These are phyloP conservation scores for Girardinus metallicus DNA, from an alignment of 2,797 vertebrate species.

Conservation along the genomic window DNA sequence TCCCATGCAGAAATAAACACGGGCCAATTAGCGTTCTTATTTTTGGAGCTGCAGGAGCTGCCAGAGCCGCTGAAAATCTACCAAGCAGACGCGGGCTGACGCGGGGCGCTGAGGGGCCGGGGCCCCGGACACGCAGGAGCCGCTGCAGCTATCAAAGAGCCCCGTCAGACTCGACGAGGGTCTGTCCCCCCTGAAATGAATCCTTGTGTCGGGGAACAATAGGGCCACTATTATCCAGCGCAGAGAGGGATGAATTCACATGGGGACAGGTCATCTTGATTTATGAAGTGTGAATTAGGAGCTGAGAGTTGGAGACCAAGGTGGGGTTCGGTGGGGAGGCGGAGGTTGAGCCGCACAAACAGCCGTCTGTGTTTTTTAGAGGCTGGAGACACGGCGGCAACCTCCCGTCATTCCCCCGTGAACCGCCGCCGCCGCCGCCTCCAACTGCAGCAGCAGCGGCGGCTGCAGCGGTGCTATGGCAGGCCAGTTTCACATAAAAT, in stretches of 20 bases:
- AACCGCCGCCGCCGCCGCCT: background rate
- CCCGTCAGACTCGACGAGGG: constrained; percentile 7
- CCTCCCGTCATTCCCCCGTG: constrained; percentile 42
- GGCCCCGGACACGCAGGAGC: constrained; percentile 37
- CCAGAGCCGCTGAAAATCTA: constrained; percentile 60
- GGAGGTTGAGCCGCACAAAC: constrained; percentile 67
- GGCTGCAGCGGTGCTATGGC: too few species aligned
- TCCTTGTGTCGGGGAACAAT: constrained; percentile 60
- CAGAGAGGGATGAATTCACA: constrained; percentile 70
- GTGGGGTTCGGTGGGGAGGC: constrained; percentile 46
- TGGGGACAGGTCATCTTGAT: constrained; percentile 77
- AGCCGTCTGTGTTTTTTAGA: constrained; percentile 71
- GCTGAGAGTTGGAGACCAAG: constrained; percentile 71
- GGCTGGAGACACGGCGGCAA: constrained; percentile 59
- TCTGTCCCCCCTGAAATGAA: constrained; percentile 53
- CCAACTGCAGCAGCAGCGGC: too few species aligned
- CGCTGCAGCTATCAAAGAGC: constrained; percentile 33
- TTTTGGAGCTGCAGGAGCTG: constrained; percentile 72
- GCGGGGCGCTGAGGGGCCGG: constrained; percentile 32
- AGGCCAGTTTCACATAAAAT: too few species aligned
- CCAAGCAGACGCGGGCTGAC: constrained; percentile 60
- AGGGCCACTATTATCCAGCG: constrained; percentile 64
- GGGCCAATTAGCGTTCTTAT: constrained; percentile 78
- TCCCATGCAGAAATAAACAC: constrained; percentile 80
- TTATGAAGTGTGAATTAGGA: constrained; percentile 82